Conservation (phyloP, 1,140 invertebrate genomes). For the Cyclina sinensis region DNA sequence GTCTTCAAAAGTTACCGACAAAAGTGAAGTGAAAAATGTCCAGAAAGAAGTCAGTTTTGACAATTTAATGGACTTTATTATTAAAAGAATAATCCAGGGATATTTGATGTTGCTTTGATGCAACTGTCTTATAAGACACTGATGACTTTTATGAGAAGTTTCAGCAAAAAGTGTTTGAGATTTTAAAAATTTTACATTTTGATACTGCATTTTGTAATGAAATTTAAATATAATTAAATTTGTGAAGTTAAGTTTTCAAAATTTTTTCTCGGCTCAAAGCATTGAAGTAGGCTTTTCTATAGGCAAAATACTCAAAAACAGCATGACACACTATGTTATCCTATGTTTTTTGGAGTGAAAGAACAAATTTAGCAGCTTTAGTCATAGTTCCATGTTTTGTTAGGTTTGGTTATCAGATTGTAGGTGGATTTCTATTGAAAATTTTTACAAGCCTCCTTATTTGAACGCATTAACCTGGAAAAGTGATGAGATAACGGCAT, state of each 20-base stretch:
- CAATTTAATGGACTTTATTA: conserved; percentile 12
- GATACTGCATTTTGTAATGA: neutral
- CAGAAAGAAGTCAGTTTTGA: neutral
- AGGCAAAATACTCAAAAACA: no score
- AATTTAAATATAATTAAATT: neutral
- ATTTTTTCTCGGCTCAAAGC: no score
- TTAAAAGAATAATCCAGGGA: neutral
- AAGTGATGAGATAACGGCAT: neutral
- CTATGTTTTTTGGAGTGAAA: no score
- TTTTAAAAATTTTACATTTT: neutral
- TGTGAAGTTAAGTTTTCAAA: no score
- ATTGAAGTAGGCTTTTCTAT: no score
- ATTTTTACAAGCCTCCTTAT: neutral
- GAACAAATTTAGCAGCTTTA: neutral
- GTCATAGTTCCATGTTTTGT: neutral
- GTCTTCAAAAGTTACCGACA: neutral
- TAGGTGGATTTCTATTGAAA: neutral
- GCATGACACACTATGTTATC: no score
- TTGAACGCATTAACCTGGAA: conserved; percentile 18
- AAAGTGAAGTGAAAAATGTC: neutral
- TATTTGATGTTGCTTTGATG: neutral
- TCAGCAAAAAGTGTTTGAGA: neutral
- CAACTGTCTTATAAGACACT: neutral
- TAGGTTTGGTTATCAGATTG: neutral
- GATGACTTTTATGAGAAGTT: neutral